Conservation (phyloP, 2,113 vertebrate species). For the Lepus europaeus region DNA sequence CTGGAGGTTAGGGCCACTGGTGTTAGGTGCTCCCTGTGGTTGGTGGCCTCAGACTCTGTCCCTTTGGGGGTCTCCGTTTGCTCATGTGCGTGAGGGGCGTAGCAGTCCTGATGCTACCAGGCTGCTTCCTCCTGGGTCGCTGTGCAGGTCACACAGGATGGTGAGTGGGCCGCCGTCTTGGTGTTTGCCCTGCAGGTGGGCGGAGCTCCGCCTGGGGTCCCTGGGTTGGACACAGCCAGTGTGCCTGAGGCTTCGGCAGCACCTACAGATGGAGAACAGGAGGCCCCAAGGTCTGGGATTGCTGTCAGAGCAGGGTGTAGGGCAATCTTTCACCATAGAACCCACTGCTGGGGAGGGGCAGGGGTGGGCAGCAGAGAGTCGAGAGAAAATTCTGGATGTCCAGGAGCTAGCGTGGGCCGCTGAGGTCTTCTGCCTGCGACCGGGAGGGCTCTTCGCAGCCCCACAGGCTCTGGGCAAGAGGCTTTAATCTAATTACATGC, state of each 20-base stretch:
- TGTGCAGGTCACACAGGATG: rapidly evolving
- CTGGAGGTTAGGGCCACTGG: not conserved
- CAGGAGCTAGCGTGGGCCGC: conserved; percentile 52
- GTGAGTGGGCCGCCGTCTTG: not conserved
- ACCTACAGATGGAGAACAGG: not conserved
- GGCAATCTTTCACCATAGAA: not conserved
- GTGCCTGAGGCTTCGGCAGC: not conserved
- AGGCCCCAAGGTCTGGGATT: not conserved
- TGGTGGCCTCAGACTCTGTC: not conserved
- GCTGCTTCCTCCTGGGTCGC: not conserved
- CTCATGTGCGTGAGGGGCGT: not conserved
- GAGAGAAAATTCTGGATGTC: conserved; percentile 52
- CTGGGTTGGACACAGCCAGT: not conserved
- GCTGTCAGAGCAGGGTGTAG: not conserved
- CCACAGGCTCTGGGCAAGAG: conserved; percentile 88
- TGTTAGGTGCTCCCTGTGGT: not conserved
- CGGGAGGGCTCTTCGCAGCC: conserved; percentile 78
- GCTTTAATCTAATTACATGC: conserved; percentile 99
- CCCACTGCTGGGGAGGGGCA: not conserved
- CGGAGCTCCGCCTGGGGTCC: not conserved
- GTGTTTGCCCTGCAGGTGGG: not conserved
- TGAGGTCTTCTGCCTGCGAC: conserved; percentile 47
- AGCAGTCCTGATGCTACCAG: not conserved
- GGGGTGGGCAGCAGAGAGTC: not conserved
- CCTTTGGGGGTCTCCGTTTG: not conserved